A percentile compares a stretch with the other conserved stretches of the same genome.
phyloP scores from a whole-genome alignment of 2,888 invertebrate genomes.

The Philaethria dido region DNA sequence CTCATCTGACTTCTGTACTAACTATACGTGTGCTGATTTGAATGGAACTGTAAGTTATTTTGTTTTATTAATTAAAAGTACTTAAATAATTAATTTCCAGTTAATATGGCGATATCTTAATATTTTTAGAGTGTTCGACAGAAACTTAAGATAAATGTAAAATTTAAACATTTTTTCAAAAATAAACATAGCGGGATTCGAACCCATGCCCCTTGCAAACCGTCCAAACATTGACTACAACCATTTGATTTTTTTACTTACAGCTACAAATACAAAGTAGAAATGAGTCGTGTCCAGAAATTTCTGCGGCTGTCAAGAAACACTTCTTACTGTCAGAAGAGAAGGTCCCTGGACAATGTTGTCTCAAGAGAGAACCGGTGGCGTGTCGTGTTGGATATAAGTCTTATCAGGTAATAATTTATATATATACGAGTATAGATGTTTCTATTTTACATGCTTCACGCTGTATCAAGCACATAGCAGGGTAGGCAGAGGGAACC shows the following conservation, averaged over 20 bases:
- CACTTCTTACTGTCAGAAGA: conserved; percentile 81
- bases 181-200: too few relatives aligned
- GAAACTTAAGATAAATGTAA: too few relatives aligned
- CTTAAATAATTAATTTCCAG: too few relatives aligned
- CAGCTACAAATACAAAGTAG: conserved; percentile 84
- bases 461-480: too few relatives aligned
- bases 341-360: conserved; percentile 80
- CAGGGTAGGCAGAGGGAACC: too few relatives aligned
- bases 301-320: conserved; percentile 64
- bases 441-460: too few relatives aligned
- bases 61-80: background rate
- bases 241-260: background rate
- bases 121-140: too few relatives aligned
- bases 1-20: conserved; percentile 85
- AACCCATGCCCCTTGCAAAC: too few relatives aligned
- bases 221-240: too few relatives aligned
- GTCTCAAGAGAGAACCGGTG: conserved; percentile 75
- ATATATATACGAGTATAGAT: background rate
- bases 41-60: conserved; percentile 74
- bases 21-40: conserved; percentile 82
- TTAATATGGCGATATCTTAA: too few relatives aligned
- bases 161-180: too few relatives aligned
- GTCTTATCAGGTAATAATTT: conserved; percentile 69
- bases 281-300: conserved; percentile 78
- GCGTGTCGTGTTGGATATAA: conserved; percentile 82